Evolutionary conservation across 2,797 vertebrate genomes (phyloP), one percentile per base, ranked within the genome.

Genomic region (Urosaurus nigricauda): DNA sequence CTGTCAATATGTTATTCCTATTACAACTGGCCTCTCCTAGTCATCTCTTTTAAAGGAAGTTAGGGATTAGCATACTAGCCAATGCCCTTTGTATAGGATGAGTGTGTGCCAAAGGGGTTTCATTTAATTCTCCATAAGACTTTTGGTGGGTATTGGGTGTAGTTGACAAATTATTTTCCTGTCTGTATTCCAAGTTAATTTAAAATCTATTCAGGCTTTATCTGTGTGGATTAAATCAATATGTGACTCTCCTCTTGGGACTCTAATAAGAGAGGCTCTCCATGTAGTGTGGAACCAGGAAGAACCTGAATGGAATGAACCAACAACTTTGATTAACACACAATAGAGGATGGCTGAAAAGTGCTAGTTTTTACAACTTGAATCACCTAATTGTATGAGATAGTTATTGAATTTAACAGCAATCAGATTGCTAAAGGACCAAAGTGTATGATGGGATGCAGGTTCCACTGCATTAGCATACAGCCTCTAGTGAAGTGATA

Each of bases 351-450:
- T 77, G 40, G 3, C 43, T 77, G 43, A 47, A 77, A 26, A 8
- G 4, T 51, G 26, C 77, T 79, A 26, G 26, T n/a, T 29, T 87
- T 32, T 17, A 63, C 35, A 80, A 32, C 9, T 16, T 63, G 47
- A 85, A 74, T 89, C 51, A 35, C 17, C 37, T 80, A 79, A 79
- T 75, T 74, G 58, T 80, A 24, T 47, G 40, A 29, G 71, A 32
- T 51, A 32, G 2, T 74, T 75, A 19, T 32, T 85, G 26, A 70
- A 65, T 51, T 24, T 75, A 16, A 51, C 4, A 77, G 37, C 65
- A 79, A 68, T 86, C 75, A 32, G 35, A 29, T n/a, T 77, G 79
- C 43, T 56, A 73, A 89, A 89, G 79, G 79, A 86, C 79, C 88
- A 86, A 85, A 75, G 37, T 73, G 21, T 60, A 53, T n/a, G 37